A percentile compares a stretch with the other conserved stretches of the same genome.
phyloP scores from a whole-genome alignment of 2,888 invertebrate species.

The Erebia epiphron region DNA sequence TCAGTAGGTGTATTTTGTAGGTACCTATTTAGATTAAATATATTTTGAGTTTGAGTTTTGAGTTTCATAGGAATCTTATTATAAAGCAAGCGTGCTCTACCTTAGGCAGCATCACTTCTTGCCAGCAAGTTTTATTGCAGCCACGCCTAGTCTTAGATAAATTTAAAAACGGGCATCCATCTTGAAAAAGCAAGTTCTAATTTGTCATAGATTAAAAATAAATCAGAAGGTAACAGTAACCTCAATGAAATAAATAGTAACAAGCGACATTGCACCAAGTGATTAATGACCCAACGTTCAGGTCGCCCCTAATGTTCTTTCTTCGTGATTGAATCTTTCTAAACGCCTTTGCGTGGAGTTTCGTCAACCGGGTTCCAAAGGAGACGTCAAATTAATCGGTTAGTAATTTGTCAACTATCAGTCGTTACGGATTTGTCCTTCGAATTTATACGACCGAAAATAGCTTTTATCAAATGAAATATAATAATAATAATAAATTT shows the following conservation, averaged over 20 bases:
- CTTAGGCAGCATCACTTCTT: too few species aligned
- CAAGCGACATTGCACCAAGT: slow-evolving; percentile 6
- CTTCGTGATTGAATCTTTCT: slow-evolving; percentile 20
- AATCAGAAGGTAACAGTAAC: neutral
- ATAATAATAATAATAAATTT: too few species aligned
- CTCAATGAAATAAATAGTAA: slow-evolving; percentile 19
- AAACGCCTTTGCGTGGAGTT: slow-evolving; percentile 20
- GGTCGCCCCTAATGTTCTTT: slow-evolving; percentile 19
- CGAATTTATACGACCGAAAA: neutral
- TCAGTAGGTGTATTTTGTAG: too few species aligned
- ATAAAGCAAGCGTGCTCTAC: too few species aligned
- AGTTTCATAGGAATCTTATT: too few species aligned
- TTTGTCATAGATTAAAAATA: neutral
- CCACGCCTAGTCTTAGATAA: too few species aligned
- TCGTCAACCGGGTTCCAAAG: slow-evolving; percentile 6
- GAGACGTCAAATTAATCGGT: slow-evolving; percentile 5
- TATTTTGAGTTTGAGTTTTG: too few species aligned
- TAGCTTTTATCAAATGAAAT: neutral
- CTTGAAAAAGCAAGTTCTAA: too few species aligned
- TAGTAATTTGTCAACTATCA: slow-evolving; percentile 4
- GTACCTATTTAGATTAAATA: too few species aligned
- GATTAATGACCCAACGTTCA: slow-evolving; percentile 17
- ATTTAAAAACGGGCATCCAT: too few species aligned
- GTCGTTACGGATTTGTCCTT: neutral
- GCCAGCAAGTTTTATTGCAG: too few species aligned